Evolutionary conservation across 2,888 invertebrate genomes (phyloP), one percentile per base, ranked within the genome.

Genomic region (Cephalotes varians): DNA sequence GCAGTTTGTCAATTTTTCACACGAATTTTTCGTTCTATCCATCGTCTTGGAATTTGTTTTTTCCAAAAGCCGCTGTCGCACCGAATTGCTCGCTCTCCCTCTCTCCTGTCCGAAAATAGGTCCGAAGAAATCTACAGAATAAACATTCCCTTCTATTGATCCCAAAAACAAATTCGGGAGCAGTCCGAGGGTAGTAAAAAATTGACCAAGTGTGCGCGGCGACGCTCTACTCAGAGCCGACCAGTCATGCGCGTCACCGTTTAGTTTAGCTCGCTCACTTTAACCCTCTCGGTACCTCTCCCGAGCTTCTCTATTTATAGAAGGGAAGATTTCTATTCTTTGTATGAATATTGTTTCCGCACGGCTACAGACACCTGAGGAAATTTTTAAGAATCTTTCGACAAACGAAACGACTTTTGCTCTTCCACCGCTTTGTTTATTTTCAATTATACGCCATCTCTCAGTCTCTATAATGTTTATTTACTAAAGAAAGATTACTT

Each of bases 1-100:
- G 77, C 21, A 56, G 40, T 67, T 67, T 77, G 77, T 77, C 54
- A 69, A 77, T 77, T 69, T 77, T 69, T 69, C 77, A 77, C 77
- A 56, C 77, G 40, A 40, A n/a, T n/a, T n/a, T n/a, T n/a, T 65
- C 37, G 76, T 72, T 21, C 31, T 21, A 31, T 51, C 54, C 28
- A 54, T 77, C 77, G 69, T 44, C 77, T 69, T 47, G 37, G 69
- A 69, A 77, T 69, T 77, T 69, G 77, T 77, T 77, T 69, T 77
- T 69, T 28, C 34, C 40, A 31, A 54, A 15, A 28, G 28, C n/a
- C 15, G n/a, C 21, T 34, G 37, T 12, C n/a, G 34, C 37, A 18
- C 12, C 67, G 62, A 74, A 64, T 40, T 65, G 31, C 28, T 18
- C 62, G 10, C 58, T 10, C 49, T 25, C 31, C 5, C 5, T 2